Evolutionary conservation across 2,888 invertebrate species (phyloP).

Genomic region (Phyllotreta striolata): DNA sequence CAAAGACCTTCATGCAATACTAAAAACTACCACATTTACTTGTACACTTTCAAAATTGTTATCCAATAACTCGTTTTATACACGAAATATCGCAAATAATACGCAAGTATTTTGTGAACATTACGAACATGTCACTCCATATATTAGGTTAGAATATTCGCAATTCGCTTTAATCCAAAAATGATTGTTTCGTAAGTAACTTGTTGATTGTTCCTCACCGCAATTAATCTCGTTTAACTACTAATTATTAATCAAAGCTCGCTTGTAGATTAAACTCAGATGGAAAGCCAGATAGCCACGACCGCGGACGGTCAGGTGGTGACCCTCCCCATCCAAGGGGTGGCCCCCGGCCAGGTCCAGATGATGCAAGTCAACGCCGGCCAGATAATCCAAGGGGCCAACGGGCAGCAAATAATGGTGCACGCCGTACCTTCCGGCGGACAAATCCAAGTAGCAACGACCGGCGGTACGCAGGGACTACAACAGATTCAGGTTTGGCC

Average conservation of each 20-base stretch:
- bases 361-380: constrained; percentile 67
- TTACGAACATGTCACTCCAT: too few relatives aligned
- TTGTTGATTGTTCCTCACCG: too few relatives aligned
- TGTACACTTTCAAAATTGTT: not conserved
- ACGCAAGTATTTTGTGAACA: too few relatives aligned
- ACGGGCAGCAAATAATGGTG: constrained; percentile 76
- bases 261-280: constrained; percentile 47
- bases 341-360: constrained; percentile 67
- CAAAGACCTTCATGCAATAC: constrained; percentile 38
- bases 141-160: too few relatives aligned
- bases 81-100: too few relatives aligned
- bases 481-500: constrained; percentile 71
- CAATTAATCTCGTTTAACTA: too few relatives aligned
- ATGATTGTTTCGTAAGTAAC: too few relatives aligned
- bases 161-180: too few relatives aligned
- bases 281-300: constrained; percentile 65
- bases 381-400: constrained; percentile 72
- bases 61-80: too few relatives aligned
- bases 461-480: constrained; percentile 66
- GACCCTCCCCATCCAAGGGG: constrained; percentile 63
- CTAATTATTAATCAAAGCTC: too few relatives aligned
- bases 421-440: constrained; percentile 70
- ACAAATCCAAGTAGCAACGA: constrained; percentile 70
- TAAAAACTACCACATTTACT: constrained; percentile 1
- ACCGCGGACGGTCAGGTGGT: constrained; percentile 73